Evolutionary conservation across 2,888 invertebrate species (phyloP), one percentile per base, ranked within the genome.

Genomic region (Phania funesta): DNA sequence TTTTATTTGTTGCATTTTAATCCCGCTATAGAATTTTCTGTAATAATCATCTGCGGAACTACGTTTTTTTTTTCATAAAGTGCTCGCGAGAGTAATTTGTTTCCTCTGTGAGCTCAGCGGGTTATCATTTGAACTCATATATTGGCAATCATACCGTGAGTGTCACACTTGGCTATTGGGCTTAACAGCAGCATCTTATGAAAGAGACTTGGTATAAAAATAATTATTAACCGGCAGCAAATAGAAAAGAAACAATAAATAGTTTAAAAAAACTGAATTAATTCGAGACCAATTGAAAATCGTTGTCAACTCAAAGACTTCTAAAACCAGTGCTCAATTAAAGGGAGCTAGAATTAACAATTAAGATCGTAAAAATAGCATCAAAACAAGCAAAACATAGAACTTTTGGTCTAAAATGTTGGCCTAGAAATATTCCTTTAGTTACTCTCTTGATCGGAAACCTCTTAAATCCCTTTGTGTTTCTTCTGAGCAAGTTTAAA

Each of bases 51-150:
- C 41, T 35, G 20, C 26, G 41, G 29, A 76, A 60, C 52, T 22
- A 48, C 60, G 58, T 35, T 46, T 18, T 18, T 56, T 54, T 11
- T n/a, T 22, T 35, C n/a, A 24, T 35, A 13, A 50, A 60, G 26
- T 32, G 56, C 60, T 80, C 77, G 84, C 83, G 83, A 74, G 60
- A 65, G 52, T 74, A 89, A 89, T 89, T 89, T 89, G 89, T 88
- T 89, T 89, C 89, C 89, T 88, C 87, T 83, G 79, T 87, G 35
- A 44, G n/a, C 85, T 48, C 85, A 80, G 84, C 85, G 71, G 84
- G 85, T 68, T 64, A 58, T 62, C 67, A 70, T 20, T 48, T 52
- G 41, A 44, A 2, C 26, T 26, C 41, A 29, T 56, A 60, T 52
- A 67, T 73, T 74, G 58, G 24, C 74, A 75, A 29, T 60, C 70